phyloP scores from a whole-genome alignment of 1,140 invertebrate genomes.

The Calephelis nemesis region DNA sequence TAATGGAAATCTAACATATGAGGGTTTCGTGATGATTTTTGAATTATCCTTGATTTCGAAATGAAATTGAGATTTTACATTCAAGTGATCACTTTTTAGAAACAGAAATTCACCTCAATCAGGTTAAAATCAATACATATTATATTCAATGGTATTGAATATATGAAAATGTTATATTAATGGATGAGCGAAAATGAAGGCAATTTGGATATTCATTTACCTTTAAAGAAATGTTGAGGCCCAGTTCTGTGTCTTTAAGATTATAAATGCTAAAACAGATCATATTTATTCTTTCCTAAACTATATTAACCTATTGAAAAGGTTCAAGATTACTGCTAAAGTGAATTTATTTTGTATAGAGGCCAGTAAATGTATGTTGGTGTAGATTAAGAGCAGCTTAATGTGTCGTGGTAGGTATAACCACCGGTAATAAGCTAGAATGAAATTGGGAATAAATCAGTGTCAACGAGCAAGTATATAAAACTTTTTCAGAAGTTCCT shows the following conservation, averaged over 20 bases:
- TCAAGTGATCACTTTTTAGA: conserved; percentile 26
- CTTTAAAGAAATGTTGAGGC: no score
- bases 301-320: no score
- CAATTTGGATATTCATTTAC: no score
- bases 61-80: conserved; percentile 45
- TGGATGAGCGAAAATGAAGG: no score
- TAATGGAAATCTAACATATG: conserved; percentile 7
- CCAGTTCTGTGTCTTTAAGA: no score
- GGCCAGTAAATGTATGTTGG: conserved; percentile 9
- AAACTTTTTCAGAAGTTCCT: neutral
- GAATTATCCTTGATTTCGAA: conserved; percentile 48
- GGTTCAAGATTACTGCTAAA: neutral
- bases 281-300: no score
- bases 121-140: conserved; percentile 1
- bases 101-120: conserved; percentile 23
- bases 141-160: conserved; percentile 7
- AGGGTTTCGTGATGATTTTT: conserved; percentile 24
- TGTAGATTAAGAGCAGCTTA: conserved; percentile 5
- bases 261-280: no score
- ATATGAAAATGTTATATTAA: neutral
- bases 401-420: neutral
- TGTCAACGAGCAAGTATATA: neutral
- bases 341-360: neutral
- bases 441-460: neutral
- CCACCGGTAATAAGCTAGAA: neutral